phyloP scores from a whole-genome alignment of 1,140 invertebrate species.

The Eciton burchellii region DNA sequence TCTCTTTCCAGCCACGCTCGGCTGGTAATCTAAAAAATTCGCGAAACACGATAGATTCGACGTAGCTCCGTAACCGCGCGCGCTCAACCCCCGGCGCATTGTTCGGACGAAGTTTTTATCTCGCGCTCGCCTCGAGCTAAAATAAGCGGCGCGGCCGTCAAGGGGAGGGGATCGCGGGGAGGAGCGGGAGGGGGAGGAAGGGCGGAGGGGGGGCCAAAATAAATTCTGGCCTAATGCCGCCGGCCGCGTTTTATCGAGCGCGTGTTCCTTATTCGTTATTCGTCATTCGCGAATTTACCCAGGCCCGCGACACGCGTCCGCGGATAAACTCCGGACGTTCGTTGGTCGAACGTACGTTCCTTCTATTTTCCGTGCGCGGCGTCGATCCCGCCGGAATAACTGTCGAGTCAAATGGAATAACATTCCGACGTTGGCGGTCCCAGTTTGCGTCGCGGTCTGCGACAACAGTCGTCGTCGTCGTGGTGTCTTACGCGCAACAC shows the following conservation, averaged over 20 bases:
- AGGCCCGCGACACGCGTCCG: background rate
- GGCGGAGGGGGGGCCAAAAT: background rate
- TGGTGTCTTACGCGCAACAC: background rate
- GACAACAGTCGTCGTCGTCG: slow-evolving; percentile 4
- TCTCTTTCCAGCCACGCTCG: background rate
- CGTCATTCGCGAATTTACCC: slow-evolving; percentile 18
- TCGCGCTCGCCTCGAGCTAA: slow-evolving; percentile 1
- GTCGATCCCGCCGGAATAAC: slow-evolving; percentile 32
- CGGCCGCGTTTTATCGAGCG: background rate
- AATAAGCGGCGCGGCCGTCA: background rate
- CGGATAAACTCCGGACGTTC: slow-evolving; percentile 31
- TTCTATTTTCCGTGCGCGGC: slow-evolving; percentile 11
- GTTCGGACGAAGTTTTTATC: slow-evolving; percentile 15
- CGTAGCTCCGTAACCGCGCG: background rate
- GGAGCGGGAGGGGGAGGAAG: background rate
- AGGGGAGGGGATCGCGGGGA: background rate
- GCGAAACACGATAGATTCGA: slow-evolving; percentile 26
- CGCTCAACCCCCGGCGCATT: background rate
- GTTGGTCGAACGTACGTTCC: slow-evolving; percentile 34
- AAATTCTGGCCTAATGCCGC: background rate
- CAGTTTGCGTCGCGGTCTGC: slow-evolving; percentile 8
- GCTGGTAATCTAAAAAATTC: slow-evolving; percentile 28
- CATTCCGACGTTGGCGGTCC: slow-evolving; percentile 20
- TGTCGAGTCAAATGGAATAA: slow-evolving; percentile 41
- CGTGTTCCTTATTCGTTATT: slow-evolving; percentile 20